These are phyloP conservation scores for Norana najaformis DNA, from an alignment of 2,888 invertebrate species.

Conservation along the genomic window DNA sequence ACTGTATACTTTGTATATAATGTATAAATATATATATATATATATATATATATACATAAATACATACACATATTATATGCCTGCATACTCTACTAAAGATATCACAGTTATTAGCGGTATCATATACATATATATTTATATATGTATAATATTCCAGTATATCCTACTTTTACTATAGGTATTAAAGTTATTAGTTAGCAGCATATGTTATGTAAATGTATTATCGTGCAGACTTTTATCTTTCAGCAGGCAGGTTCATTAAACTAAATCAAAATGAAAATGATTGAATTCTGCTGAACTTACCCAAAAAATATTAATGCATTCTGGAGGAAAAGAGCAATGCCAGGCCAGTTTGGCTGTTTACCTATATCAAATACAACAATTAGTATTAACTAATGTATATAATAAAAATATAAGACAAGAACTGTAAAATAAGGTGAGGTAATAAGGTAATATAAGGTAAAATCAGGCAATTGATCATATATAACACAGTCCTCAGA, in stretches of 20 bases:
- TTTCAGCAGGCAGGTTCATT: background rate
- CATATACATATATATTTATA: no score
- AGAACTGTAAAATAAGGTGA: background rate
- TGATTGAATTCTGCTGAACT: background rate
- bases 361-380: background rate
- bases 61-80: no score
- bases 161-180: background rate
- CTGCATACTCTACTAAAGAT: no score
- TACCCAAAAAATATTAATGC: background rate
- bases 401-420: background rate
- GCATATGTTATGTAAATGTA: background rate
- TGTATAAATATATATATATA: no score
- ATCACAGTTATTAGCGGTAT: no score
- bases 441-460: background rate
- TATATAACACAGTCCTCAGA: background rate
- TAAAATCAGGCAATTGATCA: background rate
- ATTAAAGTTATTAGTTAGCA: background rate
- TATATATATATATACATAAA: no score
- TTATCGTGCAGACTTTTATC: background rate
- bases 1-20: no score
- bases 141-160: no score
- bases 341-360: background rate
- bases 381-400: background rate
- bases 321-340: slow-evolving; percentile 1
- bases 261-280: background rate